phyloP scores from a whole-genome alignment of 2,888 invertebrate species.

The Drosophila fulvimacula region DNA sequence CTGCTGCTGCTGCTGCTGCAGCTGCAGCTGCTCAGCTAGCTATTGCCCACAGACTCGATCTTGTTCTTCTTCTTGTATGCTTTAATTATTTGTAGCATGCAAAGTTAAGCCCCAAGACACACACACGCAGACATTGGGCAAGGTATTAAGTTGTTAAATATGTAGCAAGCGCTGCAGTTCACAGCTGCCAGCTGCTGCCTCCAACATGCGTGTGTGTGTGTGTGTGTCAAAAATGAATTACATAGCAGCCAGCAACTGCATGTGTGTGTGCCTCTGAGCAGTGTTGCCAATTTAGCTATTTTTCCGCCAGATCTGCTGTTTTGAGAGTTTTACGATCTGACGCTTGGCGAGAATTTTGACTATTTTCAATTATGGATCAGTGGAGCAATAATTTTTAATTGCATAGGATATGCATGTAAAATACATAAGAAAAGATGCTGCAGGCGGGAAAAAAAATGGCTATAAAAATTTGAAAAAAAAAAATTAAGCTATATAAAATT shows the following conservation, averaged over 20 bases:
- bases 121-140: constrained; percentile 50
- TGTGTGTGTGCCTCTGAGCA: constrained; percentile 15
- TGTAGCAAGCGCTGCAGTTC: constrained; percentile 53
- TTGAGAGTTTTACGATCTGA: no score
- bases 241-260: constrained; percentile 53
- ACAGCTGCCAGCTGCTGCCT: constrained; percentile 55
- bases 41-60: constrained; percentile 12
- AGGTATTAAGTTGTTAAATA: constrained; percentile 75
- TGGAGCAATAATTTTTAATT: no score
- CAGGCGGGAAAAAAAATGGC: no score
- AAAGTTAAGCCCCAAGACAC: constrained; percentile 62
- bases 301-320: no score
- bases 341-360: no score
- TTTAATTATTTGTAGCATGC: constrained; percentile 76
- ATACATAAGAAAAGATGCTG: no score
- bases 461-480: no score
- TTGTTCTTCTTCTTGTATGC: constrained; percentile 62
- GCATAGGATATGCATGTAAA: no score
- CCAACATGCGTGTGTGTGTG: constrained; percentile 26
- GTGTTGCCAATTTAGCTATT: no score
- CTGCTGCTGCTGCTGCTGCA: neutral
- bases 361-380: no score
- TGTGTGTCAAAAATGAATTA: constrained; percentile 72
- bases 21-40: constrained; percentile 63
- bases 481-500: no score